phyloP scores from a whole-genome alignment of 2,888 invertebrate genomes.

The Spodoptera picta region DNA sequence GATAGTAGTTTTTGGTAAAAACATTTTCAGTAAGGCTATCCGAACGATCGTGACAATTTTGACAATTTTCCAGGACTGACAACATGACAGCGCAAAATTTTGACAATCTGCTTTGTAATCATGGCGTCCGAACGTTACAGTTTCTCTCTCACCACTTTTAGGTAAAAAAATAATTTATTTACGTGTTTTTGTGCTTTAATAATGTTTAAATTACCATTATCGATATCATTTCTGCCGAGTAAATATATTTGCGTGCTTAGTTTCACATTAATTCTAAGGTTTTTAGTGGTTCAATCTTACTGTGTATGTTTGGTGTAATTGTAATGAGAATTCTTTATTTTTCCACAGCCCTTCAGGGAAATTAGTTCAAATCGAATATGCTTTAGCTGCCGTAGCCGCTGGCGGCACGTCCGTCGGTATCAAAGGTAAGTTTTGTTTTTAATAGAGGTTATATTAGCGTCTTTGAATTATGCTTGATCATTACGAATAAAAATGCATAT shows the following conservation, averaged over 20 bases:
- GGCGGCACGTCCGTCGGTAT: conserved; percentile 99
- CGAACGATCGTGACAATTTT: conserved; percentile 18
- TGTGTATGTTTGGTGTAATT: conserved; percentile 39
- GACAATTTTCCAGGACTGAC: conserved; percentile 47
- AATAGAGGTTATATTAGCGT: conserved; percentile 62
- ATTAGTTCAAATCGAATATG: conserved; percentile 99
- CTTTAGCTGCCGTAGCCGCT: conserved; percentile 98
- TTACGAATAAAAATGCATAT: background rate
- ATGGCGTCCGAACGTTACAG: conserved; percentile 99
- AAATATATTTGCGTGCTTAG: background rate
- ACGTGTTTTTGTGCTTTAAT: conserved; percentile 45
- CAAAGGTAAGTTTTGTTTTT: conserved; percentile 90
- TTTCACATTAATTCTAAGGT: conserved; percentile 11
- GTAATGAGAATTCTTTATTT: conserved; percentile 56
- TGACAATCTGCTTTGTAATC: conserved; percentile 89
- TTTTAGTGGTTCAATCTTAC: conserved; percentile 23
- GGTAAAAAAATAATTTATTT: conserved; percentile 80
- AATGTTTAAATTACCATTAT: conserved; percentile 2
- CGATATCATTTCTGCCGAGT: background rate
- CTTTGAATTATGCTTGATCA: conserved; percentile 27
- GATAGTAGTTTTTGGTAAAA: too few species aligned
- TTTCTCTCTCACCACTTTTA: conserved; percentile 95
- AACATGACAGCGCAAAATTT: conserved; percentile 69
- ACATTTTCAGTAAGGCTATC: too few species aligned
- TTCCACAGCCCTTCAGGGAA: conserved; percentile 98